phyloP scores from a whole-genome alignment of 2,113 vertebrate genomes.

The Herpetotheres cachinnans region DNA sequence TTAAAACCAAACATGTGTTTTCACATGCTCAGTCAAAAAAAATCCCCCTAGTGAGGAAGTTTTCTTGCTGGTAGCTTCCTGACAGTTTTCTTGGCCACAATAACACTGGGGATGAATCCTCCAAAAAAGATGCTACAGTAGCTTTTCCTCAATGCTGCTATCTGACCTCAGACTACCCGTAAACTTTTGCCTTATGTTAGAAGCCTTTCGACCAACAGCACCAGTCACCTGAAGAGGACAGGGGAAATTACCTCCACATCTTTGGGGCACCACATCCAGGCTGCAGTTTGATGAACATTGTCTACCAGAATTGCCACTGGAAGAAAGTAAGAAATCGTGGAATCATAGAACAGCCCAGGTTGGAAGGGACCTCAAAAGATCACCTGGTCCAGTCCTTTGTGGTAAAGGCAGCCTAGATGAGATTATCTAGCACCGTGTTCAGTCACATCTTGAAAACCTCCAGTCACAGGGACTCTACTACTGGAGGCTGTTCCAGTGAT shows the following conservation, averaged over 20 bases:
- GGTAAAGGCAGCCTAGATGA: no score
- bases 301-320: background rate
- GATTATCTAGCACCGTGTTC: no score
- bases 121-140: background rate
- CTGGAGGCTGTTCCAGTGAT: background rate
- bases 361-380: background rate
- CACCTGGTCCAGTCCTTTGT: no score
- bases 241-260: background rate
- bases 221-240: background rate
- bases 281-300: background rate
- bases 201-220: background rate
- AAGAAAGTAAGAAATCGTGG: background rate
- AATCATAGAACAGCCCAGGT: background rate
- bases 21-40: background rate
- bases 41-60: background rate
- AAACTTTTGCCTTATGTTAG: accelerated
- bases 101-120: background rate
- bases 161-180: background rate
- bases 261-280: background rate
- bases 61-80: background rate
- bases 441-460: no score
- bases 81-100: background rate
- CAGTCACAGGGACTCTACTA: no score
- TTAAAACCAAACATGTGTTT: background rate
- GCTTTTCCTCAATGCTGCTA: no score